Evolutionary conservation across 1,140 invertebrate species (phyloP), one percentile per base, ranked within the genome.

Genomic region (Heliothis subflexa): DNA sequence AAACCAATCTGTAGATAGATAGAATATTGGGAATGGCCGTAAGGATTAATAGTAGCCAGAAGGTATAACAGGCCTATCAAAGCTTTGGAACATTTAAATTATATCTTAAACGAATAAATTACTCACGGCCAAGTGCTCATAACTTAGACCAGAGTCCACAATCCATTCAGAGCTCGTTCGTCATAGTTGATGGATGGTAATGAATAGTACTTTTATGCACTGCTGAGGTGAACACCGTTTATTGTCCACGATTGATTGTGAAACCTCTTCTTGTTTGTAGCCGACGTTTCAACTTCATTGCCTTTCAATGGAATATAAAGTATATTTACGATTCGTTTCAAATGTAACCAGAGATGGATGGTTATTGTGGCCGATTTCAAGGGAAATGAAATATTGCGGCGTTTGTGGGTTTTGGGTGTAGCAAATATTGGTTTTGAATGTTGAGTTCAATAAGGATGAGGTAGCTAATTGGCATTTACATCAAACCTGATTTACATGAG

Each of bases 181-280:
- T 88, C 85, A 87, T 82, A 82, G 70, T 82, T 88, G 87, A 87
- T 87, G 80, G 85, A 88, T 88, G 82, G 77, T 85, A 85, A 86
- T 87, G 83, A 88, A 87, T 86, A 81, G 81, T 76, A 81, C 61
- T 87, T 84, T 83, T 81, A 86, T 86, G 83, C 83, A 86, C 85
- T 83, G 68, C 76, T 74, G 72, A 78, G 77, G 82, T 85, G 74
- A 66, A 76, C 59, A 66, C 61, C 72, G 73, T 40, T 72, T 66
- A 79, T 85, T 75, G 78, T 74, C 68, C 57, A 28, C 64, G 80
- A 80, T 81, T 80, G 80, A 81, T 80, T 81, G 75, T 76, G 74
- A 68, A 74, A 78, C 62, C 61, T 45, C 55, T 71, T 55, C 68
- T 62, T 71, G 74, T 73, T 79, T 79, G 78, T 59, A 68, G 50